Evolutionary conservation across 2,888 invertebrate genomes (phyloP).

Genomic region (Selenia dentaria): DNA sequence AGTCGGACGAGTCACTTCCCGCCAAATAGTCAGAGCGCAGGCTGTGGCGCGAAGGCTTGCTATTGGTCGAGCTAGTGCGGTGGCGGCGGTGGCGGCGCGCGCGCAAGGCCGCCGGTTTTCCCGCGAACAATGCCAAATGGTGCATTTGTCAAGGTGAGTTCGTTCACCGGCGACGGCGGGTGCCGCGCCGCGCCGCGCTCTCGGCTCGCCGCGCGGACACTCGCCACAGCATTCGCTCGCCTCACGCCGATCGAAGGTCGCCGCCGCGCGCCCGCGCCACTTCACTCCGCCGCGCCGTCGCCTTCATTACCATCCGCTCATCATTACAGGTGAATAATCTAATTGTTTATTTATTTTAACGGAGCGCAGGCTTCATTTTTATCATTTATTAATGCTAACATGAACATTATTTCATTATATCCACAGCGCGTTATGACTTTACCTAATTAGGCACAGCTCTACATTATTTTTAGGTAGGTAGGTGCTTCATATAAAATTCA

Average conservation of each 20-base stretch:
- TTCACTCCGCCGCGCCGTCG: too few species aligned
- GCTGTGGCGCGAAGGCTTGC: slow-evolving; percentile 79
- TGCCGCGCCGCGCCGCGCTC: slow-evolving; percentile 58
- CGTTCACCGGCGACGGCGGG: slow-evolving; percentile 82
- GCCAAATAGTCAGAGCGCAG: slow-evolving; percentile 72
- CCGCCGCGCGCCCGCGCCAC: slow-evolving; percentile 21
- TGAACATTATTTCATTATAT: not conserved
- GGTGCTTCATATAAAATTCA: too few species aligned
- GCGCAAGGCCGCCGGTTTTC: slow-evolving; percentile 84
- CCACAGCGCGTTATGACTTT: too few species aligned
- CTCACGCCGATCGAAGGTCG: slow-evolving; percentile 75
- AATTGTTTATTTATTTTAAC: slow-evolving; percentile 41
- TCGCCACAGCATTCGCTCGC: slow-evolving; percentile 66
- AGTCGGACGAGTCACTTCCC: slow-evolving; percentile 51
- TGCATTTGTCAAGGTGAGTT: slow-evolving; percentile 85
- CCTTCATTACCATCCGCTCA: slow-evolving; percentile 64
- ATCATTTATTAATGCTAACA: slow-evolving; percentile 4
- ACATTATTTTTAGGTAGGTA: not conserved
- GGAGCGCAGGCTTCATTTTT: slow-evolving; percentile 1
- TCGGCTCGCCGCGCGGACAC: slow-evolving; percentile 55
- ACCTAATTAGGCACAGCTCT: slow-evolving; percentile 4
- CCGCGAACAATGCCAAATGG: slow-evolving; percentile 85
- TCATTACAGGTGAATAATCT: slow-evolving; percentile 72
- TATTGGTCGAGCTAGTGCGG: slow-evolving; percentile 58
- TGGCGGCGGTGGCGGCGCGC: slow-evolving; percentile 66